These are phyloP conservation scores for Globodera rostochiensis DNA, from an alignment of 1,140 invertebrate species.

Conservation along the genomic window DNA sequence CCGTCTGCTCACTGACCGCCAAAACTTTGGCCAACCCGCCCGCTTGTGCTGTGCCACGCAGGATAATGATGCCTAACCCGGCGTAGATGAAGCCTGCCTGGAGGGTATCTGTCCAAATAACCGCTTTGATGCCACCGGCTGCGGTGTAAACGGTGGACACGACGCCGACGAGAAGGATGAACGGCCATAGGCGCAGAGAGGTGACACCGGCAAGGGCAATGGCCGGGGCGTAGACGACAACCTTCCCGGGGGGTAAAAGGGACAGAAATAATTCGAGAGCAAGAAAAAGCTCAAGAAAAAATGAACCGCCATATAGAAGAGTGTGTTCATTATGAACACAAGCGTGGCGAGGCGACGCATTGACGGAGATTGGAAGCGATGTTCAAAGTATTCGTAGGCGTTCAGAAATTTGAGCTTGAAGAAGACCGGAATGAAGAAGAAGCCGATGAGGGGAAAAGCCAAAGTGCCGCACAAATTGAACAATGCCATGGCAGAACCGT, in stretches of 20 bases:
- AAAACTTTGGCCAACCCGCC: slow-evolving; percentile 47
- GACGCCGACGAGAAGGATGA: slow-evolving; percentile 52
- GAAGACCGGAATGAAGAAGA: slow-evolving; percentile 53
- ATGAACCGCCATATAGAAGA: slow-evolving; percentile 60
- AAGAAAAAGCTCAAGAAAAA: neutral
- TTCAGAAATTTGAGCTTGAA: slow-evolving; percentile 57
- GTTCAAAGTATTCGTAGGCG: slow-evolving; percentile 62
- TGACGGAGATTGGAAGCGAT: slow-evolving; percentile 51
- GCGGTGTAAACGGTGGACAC: slow-evolving; percentile 50
- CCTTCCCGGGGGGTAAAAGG: neutral
- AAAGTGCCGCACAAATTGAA: slow-evolving; percentile 35
- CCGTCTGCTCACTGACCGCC: slow-evolving; percentile 33
- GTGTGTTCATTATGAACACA: slow-evolving; percentile 60
- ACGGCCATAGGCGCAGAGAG: slow-evolving; percentile 45
- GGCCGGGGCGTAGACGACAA: slow-evolving; percentile 40
- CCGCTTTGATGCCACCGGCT: slow-evolving; percentile 58
- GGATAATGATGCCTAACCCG: slow-evolving; percentile 42
- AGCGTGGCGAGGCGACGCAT: slow-evolving; percentile 57
- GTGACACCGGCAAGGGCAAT: slow-evolving; percentile 52
- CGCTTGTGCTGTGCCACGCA: slow-evolving; percentile 56
- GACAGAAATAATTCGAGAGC: too few relatives aligned
- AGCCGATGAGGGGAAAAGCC: slow-evolving; percentile 44
- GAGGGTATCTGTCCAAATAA: slow-evolving; percentile 57
- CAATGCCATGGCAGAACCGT: slow-evolving; percentile 49
- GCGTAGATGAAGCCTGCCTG: slow-evolving; percentile 49